A percentile compares a stretch with the other conserved stretches of the same genome.
These are phyloP conservation scores for Nothoprocta perdicaria DNA, from an alignment of 2,113 vertebrate species.

Conservation along the genomic window DNA sequence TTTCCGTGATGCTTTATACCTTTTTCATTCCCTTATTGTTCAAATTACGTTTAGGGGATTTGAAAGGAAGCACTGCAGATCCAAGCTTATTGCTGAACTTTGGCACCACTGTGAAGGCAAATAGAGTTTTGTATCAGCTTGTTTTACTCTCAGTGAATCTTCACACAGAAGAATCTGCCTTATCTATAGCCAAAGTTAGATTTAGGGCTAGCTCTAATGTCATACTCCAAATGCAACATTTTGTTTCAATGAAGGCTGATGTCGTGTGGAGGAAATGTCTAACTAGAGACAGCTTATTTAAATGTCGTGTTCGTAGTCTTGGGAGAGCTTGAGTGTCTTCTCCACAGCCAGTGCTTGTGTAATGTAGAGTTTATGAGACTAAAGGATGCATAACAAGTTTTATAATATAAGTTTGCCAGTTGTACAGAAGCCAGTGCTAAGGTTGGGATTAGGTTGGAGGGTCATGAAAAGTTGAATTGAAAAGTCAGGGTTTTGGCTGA, in stretches of 20 bases:
- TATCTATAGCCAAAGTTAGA: slow-evolving; percentile 8
- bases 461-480: slow-evolving; percentile 38
- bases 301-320: neutral
- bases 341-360: neutral
- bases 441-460: slow-evolving; percentile 20
- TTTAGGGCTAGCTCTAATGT: neutral
- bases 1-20: neutral
- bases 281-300: slow-evolving; percentile 20
- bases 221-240: neutral
- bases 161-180: neutral
- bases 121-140: slow-evolving; percentile 1
- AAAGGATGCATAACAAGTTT: neutral
- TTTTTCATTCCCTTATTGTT: neutral
- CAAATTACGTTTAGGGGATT: neutral
- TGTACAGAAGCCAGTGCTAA: slow-evolving; percentile 31
- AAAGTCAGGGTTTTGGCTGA: neutral
- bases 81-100: slow-evolving; percentile 18
- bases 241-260: slow-evolving; percentile 36
- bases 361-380: slow-evolving; percentile 37
- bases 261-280: slow-evolving; percentile 9
- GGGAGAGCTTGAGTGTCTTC: neutral
- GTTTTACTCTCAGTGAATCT: slow-evolving; percentile 37
- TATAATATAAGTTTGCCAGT: slow-evolving; percentile 18
- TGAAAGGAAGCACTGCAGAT: neutral
- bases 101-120: neutral